Evolutionary conservation across 2,113 vertebrate species (phyloP).

Genomic region (Hyla sarda): DNA sequence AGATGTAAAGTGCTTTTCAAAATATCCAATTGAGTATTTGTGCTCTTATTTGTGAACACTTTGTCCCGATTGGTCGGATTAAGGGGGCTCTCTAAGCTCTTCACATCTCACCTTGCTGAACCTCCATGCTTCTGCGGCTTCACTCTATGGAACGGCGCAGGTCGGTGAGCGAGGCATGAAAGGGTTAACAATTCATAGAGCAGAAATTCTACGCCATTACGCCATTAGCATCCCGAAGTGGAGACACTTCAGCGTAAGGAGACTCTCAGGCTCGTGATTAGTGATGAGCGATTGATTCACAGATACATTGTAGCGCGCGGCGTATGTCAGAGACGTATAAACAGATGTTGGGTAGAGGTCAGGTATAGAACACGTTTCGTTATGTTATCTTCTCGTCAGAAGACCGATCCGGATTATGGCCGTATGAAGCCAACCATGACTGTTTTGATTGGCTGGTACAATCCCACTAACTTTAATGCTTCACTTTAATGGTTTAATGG

Average conservation of each 20-base stretch:
- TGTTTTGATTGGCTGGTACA: background rate
- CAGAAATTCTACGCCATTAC: background rate
- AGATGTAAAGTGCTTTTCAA: too few species aligned
- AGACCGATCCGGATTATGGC: background rate
- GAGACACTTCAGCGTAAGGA: conserved; percentile 4
- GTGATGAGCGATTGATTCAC: conserved; percentile 25
- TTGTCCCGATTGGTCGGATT: too few species aligned
- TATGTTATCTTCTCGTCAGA: background rate
- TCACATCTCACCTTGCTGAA: too few species aligned
- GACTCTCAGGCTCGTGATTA: conserved; percentile 9
- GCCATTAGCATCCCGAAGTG: background rate
- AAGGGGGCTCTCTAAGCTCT: too few species aligned
- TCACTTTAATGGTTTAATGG: conserved; percentile 6
- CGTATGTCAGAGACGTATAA: background rate
- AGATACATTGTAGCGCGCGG: background rate
- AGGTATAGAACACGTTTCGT: conserved; percentile 16
- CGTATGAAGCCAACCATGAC: conserved; percentile 2
- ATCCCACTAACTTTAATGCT: background rate
- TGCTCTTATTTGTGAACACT: too few species aligned
- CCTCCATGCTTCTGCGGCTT: background rate
- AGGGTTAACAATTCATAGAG: background rate
- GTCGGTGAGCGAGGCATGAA: background rate
- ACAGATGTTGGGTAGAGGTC: conserved; percentile 7
- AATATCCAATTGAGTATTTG: too few species aligned
- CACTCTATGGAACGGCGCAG: accelerated